phyloP scores from a whole-genome alignment of 2,888 invertebrate species.

The Zygogramma bicolorata region DNA sequence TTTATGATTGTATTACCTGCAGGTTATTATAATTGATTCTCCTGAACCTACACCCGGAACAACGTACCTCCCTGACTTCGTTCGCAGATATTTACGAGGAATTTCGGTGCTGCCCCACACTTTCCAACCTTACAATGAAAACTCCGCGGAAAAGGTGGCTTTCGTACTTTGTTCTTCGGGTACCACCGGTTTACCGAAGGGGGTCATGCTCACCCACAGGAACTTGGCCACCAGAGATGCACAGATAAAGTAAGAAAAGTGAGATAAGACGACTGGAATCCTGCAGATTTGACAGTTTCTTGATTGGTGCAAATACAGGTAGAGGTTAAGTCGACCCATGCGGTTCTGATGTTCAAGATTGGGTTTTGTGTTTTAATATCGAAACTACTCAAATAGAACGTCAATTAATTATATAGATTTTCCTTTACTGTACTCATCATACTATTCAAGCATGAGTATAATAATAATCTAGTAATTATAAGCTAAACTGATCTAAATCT shows the following conservation, averaged over 20 bases:
- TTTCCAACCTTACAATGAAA: slow-evolving; percentile 39
- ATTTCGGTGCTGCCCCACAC: slow-evolving; percentile 21
- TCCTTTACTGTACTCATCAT: too few relatives aligned
- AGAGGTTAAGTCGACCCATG: too few relatives aligned
- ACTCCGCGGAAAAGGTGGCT: slow-evolving; percentile 48
- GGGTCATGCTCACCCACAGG: slow-evolving; percentile 73
- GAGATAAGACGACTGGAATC: too few relatives aligned
- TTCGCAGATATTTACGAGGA: slow-evolving; percentile 17
- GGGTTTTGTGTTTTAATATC: too few relatives aligned
- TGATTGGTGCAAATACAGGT: too few relatives aligned
- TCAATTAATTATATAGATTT: too few relatives aligned
- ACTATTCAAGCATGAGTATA: too few relatives aligned
- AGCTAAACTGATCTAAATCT: too few relatives aligned
- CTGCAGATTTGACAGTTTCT: too few relatives aligned
- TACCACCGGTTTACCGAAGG: slow-evolving; percentile 78
- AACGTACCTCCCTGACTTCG: slow-evolving; percentile 34
- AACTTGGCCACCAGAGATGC: slow-evolving; percentile 61
- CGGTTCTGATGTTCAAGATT: too few relatives aligned
- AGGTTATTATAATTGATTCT: slow-evolving; percentile 70
- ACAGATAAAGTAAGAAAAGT: slow-evolving; percentile 42
- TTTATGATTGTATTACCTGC: not conserved
- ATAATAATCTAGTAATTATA: too few relatives aligned
- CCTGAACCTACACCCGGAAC: slow-evolving; percentile 16
- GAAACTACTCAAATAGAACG: too few relatives aligned
- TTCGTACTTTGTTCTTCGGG: slow-evolving; percentile 75